These are phyloP conservation scores for Chromis chromis DNA, from an alignment of 2,797 vertebrate genomes.

Conservation along the genomic window DNA sequence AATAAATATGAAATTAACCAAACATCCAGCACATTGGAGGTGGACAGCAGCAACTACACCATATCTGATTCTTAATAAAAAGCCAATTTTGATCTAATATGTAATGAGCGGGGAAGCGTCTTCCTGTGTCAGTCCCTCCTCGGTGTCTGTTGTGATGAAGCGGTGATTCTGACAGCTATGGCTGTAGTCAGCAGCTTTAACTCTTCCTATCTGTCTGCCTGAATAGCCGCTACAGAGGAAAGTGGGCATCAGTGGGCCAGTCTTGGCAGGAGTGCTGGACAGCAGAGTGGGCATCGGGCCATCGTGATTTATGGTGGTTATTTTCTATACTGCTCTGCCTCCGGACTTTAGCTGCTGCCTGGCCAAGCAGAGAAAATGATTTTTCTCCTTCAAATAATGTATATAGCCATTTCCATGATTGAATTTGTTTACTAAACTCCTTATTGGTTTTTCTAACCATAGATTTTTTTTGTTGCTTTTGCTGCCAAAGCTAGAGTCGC, in stretches of 20 bases:
- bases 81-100: not conserved
- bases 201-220: conserved; percentile 42
- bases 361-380: conserved; percentile 31
- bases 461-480: conserved; percentile 1
- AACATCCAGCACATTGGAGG: not conserved
- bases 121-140: not conserved
- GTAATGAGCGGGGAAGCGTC: not conserved
- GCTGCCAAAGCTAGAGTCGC: conserved; percentile 19
- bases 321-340: conserved; percentile 54
- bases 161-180: conserved; percentile 26
- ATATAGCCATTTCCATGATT: conserved; percentile 26
- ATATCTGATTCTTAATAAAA: conserved; percentile 12
- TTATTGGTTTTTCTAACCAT: conserved; percentile 26
- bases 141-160: conserved; percentile 52
- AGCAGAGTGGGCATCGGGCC: conserved; percentile 56
- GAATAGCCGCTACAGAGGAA: conserved; percentile 41
- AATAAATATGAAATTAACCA: conserved; percentile 6
- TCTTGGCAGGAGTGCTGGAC: conserved; percentile 55
- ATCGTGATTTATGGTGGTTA: conserved; percentile 69
- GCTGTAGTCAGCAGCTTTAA: conserved; percentile 55
- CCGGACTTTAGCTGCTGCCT: conserved; percentile 38
- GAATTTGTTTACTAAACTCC: conserved; percentile 39
- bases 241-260: conserved; percentile 57
- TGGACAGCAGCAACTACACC: not conserved
- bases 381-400: conserved; percentile 30